Base-by-base conservation (phyloP, 2,113 vertebrate species). In the Phaetusa simplex region DNA sequence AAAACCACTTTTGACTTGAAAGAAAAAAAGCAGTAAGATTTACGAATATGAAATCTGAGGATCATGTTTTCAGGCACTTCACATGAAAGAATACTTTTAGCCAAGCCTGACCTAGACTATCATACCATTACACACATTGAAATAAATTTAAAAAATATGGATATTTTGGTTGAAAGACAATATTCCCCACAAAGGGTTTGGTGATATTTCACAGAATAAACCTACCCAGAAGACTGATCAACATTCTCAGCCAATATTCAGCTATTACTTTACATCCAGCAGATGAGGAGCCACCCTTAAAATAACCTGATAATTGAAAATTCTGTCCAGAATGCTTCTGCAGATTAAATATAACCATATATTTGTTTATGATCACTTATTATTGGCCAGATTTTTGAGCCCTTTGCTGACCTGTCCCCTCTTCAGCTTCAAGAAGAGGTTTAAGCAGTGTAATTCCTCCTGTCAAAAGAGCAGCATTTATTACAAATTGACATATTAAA, bases 161-260 rank as follows among this genome's bases (percentile, higher is more conserved):
- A 29, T 5, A 86, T 40, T 80, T 80, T 0, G 0, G 36, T 61
- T 23, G 1, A 7, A 61, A 73, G 11, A 62, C 9, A 56, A 22
- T 86, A 79, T 82, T 52, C 14, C 9, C 12, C 36, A 36, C 16
- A 61, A 64, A 38, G 8, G 3, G 7, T 53, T 82, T n/a, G 49
- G 9, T 22, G 9, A 19, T 36, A 16, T 18, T 82, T 82, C 42
- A 55, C 22, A 42, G 55, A 73, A 53, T 12, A 47, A 14, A 42
- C n/a, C 67, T 40, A 71, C 3, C 7, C 18, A 40, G 40, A 85
- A 61, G 14, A 69, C 20, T 55, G 11, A n/a, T 55, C 22, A 76
- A 23, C 23, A 12, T 43, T 82, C 36, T 67, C 70, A 71, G 70
- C 1, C 17, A 64, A 47, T 26, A 83, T 13, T 64, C 36, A 61